Conservation (phyloP, 2,113 vertebrate genomes). For the Heterotilapia buettikoferi region DNA sequence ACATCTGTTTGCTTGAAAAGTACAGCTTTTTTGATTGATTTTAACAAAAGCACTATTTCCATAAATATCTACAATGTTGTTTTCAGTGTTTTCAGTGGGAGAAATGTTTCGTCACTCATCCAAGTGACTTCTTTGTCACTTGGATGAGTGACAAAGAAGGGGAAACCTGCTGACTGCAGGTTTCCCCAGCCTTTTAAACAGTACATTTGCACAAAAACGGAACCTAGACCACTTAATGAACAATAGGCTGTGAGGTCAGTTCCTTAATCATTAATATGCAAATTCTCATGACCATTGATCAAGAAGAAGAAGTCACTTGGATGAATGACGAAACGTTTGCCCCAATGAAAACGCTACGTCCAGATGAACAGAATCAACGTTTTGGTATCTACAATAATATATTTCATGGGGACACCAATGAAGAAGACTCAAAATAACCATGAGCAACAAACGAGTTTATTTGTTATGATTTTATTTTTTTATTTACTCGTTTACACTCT, state of each 20-base stretch:
- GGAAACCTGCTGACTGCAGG: neutral
- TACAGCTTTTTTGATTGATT: neutral
- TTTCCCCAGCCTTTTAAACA: neutral
- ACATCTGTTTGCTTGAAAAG: neutral
- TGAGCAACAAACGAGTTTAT: neutral
- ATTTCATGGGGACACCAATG: neutral
- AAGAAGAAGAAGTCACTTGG: neutral
- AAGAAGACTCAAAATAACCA: neutral
- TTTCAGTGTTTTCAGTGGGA: neutral
- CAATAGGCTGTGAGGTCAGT: neutral
- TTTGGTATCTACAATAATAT: neutral
- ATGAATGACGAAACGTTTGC: neutral
- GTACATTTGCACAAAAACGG: neutral
- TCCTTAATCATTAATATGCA: neutral
- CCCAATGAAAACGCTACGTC: neutral
- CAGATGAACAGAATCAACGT: neutral
- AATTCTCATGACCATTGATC: neutral
- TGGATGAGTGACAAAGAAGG: no score
- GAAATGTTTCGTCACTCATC: neutral
- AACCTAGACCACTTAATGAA: neutral
- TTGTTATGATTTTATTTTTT: neutral
- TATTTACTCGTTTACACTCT: accelerated
- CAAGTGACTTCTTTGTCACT: neutral
- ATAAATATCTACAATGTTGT: neutral
- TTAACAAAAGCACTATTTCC: neutral